Conservation (phyloP, 1,140 invertebrate genomes). For the Sycobia sp. region DNA sequence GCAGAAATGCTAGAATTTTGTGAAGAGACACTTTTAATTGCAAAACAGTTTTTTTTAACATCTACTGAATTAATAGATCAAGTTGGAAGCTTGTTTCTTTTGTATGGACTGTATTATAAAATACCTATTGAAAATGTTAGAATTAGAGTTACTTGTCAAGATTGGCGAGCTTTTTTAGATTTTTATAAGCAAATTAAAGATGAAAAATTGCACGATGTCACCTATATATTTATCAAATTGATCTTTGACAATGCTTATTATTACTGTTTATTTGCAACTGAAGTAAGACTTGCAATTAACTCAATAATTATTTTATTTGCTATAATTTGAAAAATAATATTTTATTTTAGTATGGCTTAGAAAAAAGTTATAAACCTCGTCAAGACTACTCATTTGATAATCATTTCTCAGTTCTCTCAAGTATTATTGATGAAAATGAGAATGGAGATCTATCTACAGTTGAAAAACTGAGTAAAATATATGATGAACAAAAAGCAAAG, state of each 20-base stretch:
- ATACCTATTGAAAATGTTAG: conserved; percentile 49
- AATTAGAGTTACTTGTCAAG: conserved; percentile 49
- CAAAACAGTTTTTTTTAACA: conserved; percentile 50
- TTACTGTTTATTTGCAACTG: conserved; percentile 46
- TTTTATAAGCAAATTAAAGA: conserved; percentile 46
- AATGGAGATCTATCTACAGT: conserved; percentile 37
- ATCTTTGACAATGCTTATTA: conserved; percentile 50
- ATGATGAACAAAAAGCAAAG: conserved; percentile 40
- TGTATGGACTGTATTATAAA: conserved; percentile 57
- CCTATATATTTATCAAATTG: conserved; percentile 54
- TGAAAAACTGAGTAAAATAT: conserved; percentile 42
- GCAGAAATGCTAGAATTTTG: conserved; percentile 53
- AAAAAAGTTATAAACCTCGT: conserved; percentile 40
- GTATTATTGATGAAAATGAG: conserved; percentile 42
- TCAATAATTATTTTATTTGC: conserved; percentile 1
- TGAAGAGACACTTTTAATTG: conserved; percentile 51
- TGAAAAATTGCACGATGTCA: conserved; percentile 52
- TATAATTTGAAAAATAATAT: conserved; percentile 18
- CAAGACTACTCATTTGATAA: conserved; percentile 35
- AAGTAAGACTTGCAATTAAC: conserved; percentile 42
- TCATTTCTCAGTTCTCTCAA: conserved; percentile 42
- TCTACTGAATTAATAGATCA: conserved; percentile 46
- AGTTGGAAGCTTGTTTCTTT: conserved; percentile 53
- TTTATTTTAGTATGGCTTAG: conserved; percentile 48
- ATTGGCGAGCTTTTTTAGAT: conserved; percentile 48